Base-by-base conservation (phyloP, 2,113 vertebrate genomes). In the Todiramphus chloris region DNA sequence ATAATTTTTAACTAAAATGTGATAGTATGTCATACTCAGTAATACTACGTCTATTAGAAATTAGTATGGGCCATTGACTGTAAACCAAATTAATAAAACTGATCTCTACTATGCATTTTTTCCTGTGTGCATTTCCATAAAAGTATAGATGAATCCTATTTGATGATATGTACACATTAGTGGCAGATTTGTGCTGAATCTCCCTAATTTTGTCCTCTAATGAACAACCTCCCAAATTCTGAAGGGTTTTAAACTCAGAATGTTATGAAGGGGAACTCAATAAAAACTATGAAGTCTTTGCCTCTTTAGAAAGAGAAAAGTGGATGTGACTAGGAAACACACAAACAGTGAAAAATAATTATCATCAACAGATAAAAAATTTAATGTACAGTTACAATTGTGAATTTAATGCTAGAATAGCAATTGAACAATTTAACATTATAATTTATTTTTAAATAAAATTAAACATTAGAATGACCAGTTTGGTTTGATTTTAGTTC, bases 341-440 rank as follows among this genome's bases (percentile, higher is more conserved):
- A 56, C 23, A 78, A 66, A 62, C 4, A 73, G 2, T 78, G 53
- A 51, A 33, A 43, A 56, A 19, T 33, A 25, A 51, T 50, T 13
- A 63, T 31, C 11, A n/a, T 44, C 9, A 82, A 35, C 15, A 60
- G 16, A 10, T 70, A 50, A 66, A 41, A 16, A 17, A 13, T 66
- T 33, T 41, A 37, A 66, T 27, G 73, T 70, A 43, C 6, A 30
- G 3, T 53, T 75, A 43, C 3, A 31, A 3, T 70, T 72, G 7
- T 63, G 28, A 82, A 46, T 64, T 46, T 43, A 46, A 43, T 46
- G 10, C 4, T 69, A 13, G 60, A 87, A 56, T 43, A 58, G 35
- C 1, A 68, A 25, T 4, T n/a, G 4, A 60, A 28, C 0, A 25
- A 25, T 24, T 44, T 37, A 67, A 53, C 1, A 10, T 35, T 7